These are phyloP conservation scores for Panagrolaimus sp. DNA, from an alignment of 1,140 invertebrate species.

Conservation along the genomic window DNA sequence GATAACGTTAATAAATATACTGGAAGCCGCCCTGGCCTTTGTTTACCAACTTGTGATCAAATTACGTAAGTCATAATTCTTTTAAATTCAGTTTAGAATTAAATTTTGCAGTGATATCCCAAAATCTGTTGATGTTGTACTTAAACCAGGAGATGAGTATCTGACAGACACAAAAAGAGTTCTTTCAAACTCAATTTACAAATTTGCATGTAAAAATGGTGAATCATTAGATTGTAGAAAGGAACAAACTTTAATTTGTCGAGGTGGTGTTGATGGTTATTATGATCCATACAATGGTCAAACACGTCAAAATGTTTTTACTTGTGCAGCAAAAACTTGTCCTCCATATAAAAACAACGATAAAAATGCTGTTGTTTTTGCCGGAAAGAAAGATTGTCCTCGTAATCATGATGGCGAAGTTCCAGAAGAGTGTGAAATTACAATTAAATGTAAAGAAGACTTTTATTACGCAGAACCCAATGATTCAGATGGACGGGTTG, in stretches of 20 bases:
- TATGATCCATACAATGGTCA: not conserved
- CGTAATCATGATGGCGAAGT: not conserved
- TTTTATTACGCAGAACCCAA: not conserved
- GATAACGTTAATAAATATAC: not conserved
- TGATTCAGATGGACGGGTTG: not conserved
- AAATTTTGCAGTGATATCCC: too few relatives aligned
- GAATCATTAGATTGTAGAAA: not conserved
- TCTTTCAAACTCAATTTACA: not conserved
- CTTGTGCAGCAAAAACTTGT: not conserved
- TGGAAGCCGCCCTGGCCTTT: not conserved
- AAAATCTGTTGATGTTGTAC: too few relatives aligned
- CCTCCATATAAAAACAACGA: not conserved
- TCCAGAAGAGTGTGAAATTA: slow-evolving; percentile 4
- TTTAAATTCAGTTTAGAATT: too few relatives aligned
- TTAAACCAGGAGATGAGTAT: too few relatives aligned
- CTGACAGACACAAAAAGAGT: not conserved
- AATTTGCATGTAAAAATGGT: not conserved
- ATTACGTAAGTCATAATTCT: not conserved
- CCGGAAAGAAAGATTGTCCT: not conserved
- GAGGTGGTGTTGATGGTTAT: not conserved
- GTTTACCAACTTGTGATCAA: not conserved
- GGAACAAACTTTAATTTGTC: not conserved
- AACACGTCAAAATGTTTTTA: not conserved
- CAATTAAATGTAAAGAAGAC: not conserved
- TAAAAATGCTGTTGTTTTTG: not conserved